Base-by-base conservation (phyloP, 2,797 vertebrate genomes). In the Chloroceryle amazona region DNA sequence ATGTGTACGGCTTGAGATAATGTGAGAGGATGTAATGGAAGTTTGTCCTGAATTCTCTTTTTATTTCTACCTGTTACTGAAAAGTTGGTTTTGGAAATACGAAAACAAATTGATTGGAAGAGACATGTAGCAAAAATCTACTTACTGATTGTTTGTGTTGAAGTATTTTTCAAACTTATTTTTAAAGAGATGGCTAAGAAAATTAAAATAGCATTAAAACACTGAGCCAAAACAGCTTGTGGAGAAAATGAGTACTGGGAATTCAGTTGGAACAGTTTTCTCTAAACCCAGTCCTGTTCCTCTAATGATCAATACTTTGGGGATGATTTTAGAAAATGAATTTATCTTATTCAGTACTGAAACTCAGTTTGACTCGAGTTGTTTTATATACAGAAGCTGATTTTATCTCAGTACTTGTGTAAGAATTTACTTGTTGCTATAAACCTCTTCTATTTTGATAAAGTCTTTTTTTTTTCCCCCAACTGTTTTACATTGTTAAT, bases 341-440 rank as follows among this genome's bases (percentile, higher is more conserved):
- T 95, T 86, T 95, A 57, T 94, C 78, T 95, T 94, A 65, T 79
- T 94, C 12, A 5, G 26, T 80, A 86, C 39, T 86, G 55, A 89
- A 95, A 91, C 61, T 89, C 85, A 93, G 52, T 78, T 95, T 91
- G 58, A 93, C 63, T 89, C 49, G 25, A 71, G 47, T 88, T 97
- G 81, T 95, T 97, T 94, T 92, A 95, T 93, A 90, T 91, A 94
- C 83, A 90, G 65, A 79, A 70, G 71, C 82, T 51, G 84, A 75
- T 89, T 95, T 95, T 93, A 78, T 96, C 92, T 81, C 74, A 73
- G 88, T 95, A 80, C 82, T 93, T 92, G 74, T 89, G 29, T 76
- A 86, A 87, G 63, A 96, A 87, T 83, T 95, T 96, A 89, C 88
- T 93, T 95, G 88, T 95, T 96, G 93, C 95, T 90, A 63, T 90